Evolutionary conservation across 2,797 vertebrate genomes (phyloP), one percentile per base, ranked within the genome.

Genomic region (Rhinophrynus dorsalis): DNA sequence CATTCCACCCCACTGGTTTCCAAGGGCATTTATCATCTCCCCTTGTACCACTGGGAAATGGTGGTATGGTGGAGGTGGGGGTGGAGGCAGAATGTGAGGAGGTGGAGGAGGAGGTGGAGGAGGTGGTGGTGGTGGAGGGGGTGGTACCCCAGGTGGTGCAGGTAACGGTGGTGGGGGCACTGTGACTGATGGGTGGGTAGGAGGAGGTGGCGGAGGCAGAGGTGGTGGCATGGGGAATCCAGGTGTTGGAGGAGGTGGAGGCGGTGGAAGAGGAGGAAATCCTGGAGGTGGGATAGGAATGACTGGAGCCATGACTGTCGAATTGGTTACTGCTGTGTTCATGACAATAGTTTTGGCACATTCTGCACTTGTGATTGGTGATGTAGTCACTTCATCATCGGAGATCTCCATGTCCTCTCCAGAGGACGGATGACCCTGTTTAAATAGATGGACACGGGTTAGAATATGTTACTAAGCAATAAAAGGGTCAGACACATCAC

Each of bases 401-500:
- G 97, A 99, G 85, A 99, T 99, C 74, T 99, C 97, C 97, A 99
- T 99, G 87, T 99, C 97, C 79, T 99, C 97, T 9, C 96, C 97
- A 0, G 97, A 99, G 17, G 97, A 99, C 79, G 94, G 94, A 73
- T 93, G 91, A 75, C 80, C 86, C 97, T 99, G 84, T 0, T 6
- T 2, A 44, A 54, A 54, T 26, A 52, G 15, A 59, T 2, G 20
- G 13, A 27, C n/a, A 27, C 27, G n/a, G 20, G 40, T 37, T 21
- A 67, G 12, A 45, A 23, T 5, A 30, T 3, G n/a, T 45, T 38
- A 38, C 6, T 13, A 38, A 38, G 35, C 35, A 42, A 42, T 2
- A 42, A 42, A 42, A 42, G 17, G 29, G 29, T 30, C 4, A 42
- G 5, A 18, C 13, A 42, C 38, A 42, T n/a, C n/a, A n/a, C n/a